Conservation (phyloP, 2,113 vertebrate genomes). For the Periophthalmus modestus region DNA sequence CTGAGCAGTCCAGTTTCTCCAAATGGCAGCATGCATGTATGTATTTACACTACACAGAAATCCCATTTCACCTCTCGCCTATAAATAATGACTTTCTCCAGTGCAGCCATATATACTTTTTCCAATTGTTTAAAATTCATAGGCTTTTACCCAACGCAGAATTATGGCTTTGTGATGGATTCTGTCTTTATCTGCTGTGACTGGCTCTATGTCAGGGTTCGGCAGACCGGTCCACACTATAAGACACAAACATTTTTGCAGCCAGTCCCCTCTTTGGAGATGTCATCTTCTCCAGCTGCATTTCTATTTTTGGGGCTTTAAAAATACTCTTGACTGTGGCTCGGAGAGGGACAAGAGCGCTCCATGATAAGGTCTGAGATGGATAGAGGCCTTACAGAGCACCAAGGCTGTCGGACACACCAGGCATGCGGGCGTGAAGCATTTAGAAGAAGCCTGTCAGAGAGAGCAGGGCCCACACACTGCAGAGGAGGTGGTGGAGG, state of each 20-base stretch:
- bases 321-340: conserved; percentile 68
- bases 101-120: conserved; percentile 58
- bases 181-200: conserved; percentile 68
- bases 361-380: conserved; percentile 62
- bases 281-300: conserved; percentile 45
- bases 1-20: conserved; percentile 43
- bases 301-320: conserved; percentile 64
- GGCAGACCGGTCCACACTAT: conserved; percentile 40
- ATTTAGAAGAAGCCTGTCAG: conserved; percentile 61
- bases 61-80: conserved; percentile 63
- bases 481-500: conserved; percentile 17
- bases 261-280: conserved; percentile 48
- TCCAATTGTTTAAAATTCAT: conserved; percentile 64
- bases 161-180: conserved; percentile 66
- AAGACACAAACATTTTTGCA: conserved; percentile 63
- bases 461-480: conserved; percentile 37
- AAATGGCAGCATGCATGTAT: conserved; percentile 35
- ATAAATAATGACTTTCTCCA: conserved; percentile 68
- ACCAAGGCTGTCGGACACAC: conserved; percentile 9
- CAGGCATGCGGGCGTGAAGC: conserved; percentile 51
- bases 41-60: conserved; percentile 75
- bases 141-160: conserved; percentile 54
- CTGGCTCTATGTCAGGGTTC: conserved; percentile 48
- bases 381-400: conserved; percentile 37
- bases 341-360: conserved; percentile 41